A percentile compares a stretch with the other conserved stretches of the same genome.
Evolutionary conservation across 2,797 vertebrate genomes (phyloP).

Genomic region (Microctenopoma lineatum): DNA sequence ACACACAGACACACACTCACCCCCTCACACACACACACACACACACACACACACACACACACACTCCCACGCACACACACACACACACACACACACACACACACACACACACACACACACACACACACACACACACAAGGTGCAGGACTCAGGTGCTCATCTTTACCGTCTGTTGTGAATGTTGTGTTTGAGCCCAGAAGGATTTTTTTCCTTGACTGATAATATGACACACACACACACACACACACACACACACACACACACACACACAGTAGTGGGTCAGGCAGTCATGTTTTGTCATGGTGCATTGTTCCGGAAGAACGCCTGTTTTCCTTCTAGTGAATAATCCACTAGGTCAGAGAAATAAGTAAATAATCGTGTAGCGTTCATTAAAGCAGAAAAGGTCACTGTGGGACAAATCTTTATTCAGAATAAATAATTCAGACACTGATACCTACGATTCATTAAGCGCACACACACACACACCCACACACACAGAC

Average conservation of each 20-base stretch:
- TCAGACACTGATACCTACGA: constrained; percentile 6
- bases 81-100: no score
- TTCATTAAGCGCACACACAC: neutral
- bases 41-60: no score
- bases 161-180: no score
- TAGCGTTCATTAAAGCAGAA: constrained; percentile 27
- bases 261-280: neutral
- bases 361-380: constrained; percentile 48
- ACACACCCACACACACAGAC: no score
- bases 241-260: no score
- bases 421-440: constrained; percentile 26
- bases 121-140: no score
- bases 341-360: constrained; percentile 57
- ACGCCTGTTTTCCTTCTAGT: constrained; percentile 33
- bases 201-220: neutral
- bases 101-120: no score
- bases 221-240: no score
- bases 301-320: constrained; percentile 49
- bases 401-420: constrained; percentile 34
- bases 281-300: constrained; percentile 23
- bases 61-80: no score
- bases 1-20: no score
- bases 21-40: no score
- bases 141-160: no score
- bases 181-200: neutral